Conservation (phyloP, 2,113 vertebrate genomes). For the Mesitornis unicolor region DNA sequence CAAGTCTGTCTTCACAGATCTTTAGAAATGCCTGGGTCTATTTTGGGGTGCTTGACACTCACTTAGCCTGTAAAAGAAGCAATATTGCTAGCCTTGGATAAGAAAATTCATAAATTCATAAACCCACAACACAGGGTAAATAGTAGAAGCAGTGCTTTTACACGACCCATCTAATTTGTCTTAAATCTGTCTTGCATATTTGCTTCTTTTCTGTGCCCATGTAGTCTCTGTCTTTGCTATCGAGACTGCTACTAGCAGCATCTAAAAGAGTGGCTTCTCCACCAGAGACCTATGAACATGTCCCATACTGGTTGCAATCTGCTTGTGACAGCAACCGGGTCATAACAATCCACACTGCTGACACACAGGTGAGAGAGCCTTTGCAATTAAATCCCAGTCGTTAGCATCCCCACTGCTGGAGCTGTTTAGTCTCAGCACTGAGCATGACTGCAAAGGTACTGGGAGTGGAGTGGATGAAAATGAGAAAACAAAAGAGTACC, state of each 20-base stretch:
- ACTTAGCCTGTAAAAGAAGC: neutral
- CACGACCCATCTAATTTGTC: neutral
- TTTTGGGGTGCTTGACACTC: neutral
- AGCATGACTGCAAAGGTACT: neutral
- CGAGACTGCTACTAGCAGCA: neutral
- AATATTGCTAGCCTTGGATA: neutral
- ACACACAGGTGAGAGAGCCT: neutral
- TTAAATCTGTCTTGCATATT: neutral
- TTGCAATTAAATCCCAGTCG: neutral
- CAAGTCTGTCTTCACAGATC: neutral
- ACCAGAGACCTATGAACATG: rapidly evolving
- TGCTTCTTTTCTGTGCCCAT: neutral
- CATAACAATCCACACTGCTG: neutral
- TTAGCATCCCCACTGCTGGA: neutral
- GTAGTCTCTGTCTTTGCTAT: neutral
- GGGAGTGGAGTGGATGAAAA: neutral
- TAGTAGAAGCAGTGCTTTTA: neutral
- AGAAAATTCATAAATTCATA: neutral
- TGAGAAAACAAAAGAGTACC: neutral
- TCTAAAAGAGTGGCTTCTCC: neutral
- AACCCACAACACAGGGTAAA: neutral
- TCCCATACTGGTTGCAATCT: neutral
- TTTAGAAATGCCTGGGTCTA: neutral
- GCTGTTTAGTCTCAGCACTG: neutral
- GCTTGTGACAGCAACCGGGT: neutral